Percentiles rank a stretch among this genome's conserved stretches.
Conservation (phyloP, 2,797 vertebrate genomes). For the Oreonectes daqikongensis region DNA sequence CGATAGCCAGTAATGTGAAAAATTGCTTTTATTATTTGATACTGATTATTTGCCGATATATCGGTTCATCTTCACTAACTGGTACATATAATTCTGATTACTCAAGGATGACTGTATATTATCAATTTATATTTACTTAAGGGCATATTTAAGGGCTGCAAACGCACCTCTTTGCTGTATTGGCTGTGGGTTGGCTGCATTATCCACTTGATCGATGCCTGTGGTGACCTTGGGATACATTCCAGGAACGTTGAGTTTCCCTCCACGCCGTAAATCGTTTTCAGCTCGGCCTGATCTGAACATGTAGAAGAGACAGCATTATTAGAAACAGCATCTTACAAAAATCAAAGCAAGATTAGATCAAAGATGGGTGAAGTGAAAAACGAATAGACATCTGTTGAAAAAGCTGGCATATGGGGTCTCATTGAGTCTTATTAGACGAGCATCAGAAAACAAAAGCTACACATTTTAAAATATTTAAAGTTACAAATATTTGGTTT, state of each 20-base stretch:
- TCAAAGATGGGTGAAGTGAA: neutral
- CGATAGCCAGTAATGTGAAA: too few relatives aligned
- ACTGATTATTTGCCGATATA: too few relatives aligned
- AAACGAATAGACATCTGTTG: too few relatives aligned
- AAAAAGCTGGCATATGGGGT: too few relatives aligned
- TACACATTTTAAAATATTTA: too few relatives aligned
- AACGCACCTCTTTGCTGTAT: slow-evolving; percentile 68
- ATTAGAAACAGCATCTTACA: neutral
- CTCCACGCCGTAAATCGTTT: slow-evolving; percentile 80
- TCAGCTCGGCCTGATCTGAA: slow-evolving; percentile 60
- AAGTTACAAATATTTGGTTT: too few relatives aligned
- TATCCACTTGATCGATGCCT: slow-evolving; percentile 75
- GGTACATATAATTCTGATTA: neutral
- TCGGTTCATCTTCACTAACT: too few relatives aligned
- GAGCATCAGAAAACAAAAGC: too few relatives aligned
- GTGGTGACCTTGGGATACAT: slow-evolving; percentile 73
- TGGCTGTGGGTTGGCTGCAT: slow-evolving; percentile 56
- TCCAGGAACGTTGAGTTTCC: slow-evolving; percentile 85
- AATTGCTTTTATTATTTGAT: too few relatives aligned
- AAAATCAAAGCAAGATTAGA: neutral
- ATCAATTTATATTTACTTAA: neutral
- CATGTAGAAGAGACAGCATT: slow-evolving; percentile 58
- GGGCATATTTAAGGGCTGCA: neutral
- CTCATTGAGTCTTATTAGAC: too few relatives aligned
- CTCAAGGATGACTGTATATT: neutral